These are phyloP conservation scores for Drosophila kepulauana DNA, from an alignment of 1,140 invertebrate genomes.

Conservation along the genomic window DNA sequence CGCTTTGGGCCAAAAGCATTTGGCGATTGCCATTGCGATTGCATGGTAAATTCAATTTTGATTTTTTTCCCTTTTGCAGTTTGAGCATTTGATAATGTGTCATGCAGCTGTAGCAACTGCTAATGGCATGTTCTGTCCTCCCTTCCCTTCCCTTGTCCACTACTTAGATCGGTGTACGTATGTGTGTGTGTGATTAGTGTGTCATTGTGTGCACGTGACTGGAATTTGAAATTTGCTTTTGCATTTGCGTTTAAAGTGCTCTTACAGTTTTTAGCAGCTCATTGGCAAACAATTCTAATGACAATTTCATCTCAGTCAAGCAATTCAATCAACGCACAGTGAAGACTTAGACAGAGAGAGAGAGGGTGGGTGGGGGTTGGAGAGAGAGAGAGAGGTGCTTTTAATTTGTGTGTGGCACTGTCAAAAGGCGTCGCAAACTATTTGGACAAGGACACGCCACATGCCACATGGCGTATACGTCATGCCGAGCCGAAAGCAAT, in stretches of 20 bases:
- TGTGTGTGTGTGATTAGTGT: constrained; percentile 64
- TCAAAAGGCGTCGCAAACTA: constrained; percentile 36
- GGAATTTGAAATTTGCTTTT: constrained; percentile 59
- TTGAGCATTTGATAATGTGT: constrained; percentile 69
- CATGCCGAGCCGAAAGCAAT: constrained; percentile 20
- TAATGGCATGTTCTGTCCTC: constrained; percentile 42
- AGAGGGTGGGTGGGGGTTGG: background rate
- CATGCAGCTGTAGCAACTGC: constrained; percentile 52
- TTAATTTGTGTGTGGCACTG: constrained; percentile 18
- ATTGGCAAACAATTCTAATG: constrained; percentile 65
- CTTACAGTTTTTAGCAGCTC: constrained; percentile 49
- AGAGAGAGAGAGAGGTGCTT: background rate
- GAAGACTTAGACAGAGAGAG: background rate
- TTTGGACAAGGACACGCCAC: constrained; percentile 16
- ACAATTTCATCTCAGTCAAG: constrained; percentile 50
- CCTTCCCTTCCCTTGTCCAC: background rate
- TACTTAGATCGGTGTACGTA: background rate
- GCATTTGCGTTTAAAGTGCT: constrained; percentile 35
- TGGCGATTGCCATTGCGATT: constrained; percentile 28
- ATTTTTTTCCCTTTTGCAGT: constrained; percentile 46
- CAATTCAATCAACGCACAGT: constrained; percentile 24
- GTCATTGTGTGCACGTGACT: constrained; percentile 70
- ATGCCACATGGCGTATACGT: background rate
- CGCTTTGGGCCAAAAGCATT: constrained; percentile 7
- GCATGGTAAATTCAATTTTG: constrained; percentile 73